A percentile compares a stretch with the other conserved stretches of the same genome.
Conservation (phyloP, 2,113 vertebrate species). For the Rousettus leschenaultii region DNA sequence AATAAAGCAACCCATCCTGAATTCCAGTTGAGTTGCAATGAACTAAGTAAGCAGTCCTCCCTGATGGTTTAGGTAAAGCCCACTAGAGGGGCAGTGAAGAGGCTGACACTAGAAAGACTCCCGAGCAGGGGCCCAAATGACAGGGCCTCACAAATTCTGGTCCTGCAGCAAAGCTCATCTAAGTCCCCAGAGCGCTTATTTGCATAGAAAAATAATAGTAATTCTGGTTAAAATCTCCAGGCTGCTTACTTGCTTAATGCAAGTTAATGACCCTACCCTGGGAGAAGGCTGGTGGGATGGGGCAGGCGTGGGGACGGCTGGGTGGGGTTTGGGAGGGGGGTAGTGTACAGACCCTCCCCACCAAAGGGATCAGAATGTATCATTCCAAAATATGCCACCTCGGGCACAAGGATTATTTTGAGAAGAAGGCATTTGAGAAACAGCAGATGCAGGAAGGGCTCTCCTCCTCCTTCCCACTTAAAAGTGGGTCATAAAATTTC, state of each 20-base stretch:
- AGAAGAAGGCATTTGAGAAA: background rate
- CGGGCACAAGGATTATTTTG: background rate
- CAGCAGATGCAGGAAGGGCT: background rate
- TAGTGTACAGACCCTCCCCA: background rate
- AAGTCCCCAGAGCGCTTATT: background rate
- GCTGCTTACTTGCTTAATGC: background rate
- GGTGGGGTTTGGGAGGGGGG: background rate
- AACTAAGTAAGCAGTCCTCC: background rate
- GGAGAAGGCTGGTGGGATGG: background rate
- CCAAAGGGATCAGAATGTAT: background rate
- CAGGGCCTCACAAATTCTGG: background rate
- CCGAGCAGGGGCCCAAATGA: no score
- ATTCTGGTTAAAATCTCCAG: background rate
- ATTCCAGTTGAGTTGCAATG: background rate
- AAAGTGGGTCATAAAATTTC: background rate
- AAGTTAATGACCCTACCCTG: background rate
- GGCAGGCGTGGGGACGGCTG: no score
- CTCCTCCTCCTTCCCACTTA: background rate
- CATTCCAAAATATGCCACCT: accelerated
- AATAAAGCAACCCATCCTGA: background rate
- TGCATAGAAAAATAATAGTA: background rate
- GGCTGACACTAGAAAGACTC: no score
- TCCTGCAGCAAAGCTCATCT: background rate
- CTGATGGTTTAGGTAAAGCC: background rate
- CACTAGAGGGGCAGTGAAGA: accelerated